phyloP scores from a whole-genome alignment of 1,140 invertebrate genomes.

The Bicyclus anynana region DNA sequence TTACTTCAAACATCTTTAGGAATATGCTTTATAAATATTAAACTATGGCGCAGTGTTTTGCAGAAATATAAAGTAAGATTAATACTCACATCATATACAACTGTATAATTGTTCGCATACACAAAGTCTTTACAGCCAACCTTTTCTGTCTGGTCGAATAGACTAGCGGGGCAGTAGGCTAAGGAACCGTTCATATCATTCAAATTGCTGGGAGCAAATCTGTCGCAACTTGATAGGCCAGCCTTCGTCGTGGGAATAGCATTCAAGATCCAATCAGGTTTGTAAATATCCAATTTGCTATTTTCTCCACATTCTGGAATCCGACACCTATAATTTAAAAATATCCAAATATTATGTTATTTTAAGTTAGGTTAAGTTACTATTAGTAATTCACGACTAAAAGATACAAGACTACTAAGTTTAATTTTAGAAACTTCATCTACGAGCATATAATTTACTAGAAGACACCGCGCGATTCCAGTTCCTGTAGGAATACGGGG shows the following conservation, averaged over 20 bases:
- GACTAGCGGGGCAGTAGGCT: conserved; percentile 37
- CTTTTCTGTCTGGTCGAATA: conserved; percentile 34
- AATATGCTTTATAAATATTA: neutral
- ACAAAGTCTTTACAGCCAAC: conserved; percentile 47
- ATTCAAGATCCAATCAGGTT: conserved; percentile 43
- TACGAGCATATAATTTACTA: too few species aligned
- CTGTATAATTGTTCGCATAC: conserved; percentile 50
- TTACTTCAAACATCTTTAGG: neutral
- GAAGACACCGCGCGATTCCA: too few species aligned
- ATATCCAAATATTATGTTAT: neutral
- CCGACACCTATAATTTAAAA: conserved; percentile 38
- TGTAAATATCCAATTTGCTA: conserved; percentile 23
- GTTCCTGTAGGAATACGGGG: too few species aligned
- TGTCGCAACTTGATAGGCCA: conserved; percentile 43
- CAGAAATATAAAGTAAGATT: neutral
- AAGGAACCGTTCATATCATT: conserved; percentile 25
- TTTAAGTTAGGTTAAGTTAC: neutral
- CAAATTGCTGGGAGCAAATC: conserved; percentile 29
- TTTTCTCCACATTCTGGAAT: conserved; percentile 55
- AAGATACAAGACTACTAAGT: too few species aligned
- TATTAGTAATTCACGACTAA: too few species aligned
- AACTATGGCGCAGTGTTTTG: neutral
- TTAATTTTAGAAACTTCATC: too few species aligned
- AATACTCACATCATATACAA: conserved; percentile 57
- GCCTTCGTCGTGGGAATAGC: conserved; percentile 37